These are phyloP conservation scores for Scolopax mira DNA, from an alignment of 2,113 vertebrate species.

Conservation along the genomic window DNA sequence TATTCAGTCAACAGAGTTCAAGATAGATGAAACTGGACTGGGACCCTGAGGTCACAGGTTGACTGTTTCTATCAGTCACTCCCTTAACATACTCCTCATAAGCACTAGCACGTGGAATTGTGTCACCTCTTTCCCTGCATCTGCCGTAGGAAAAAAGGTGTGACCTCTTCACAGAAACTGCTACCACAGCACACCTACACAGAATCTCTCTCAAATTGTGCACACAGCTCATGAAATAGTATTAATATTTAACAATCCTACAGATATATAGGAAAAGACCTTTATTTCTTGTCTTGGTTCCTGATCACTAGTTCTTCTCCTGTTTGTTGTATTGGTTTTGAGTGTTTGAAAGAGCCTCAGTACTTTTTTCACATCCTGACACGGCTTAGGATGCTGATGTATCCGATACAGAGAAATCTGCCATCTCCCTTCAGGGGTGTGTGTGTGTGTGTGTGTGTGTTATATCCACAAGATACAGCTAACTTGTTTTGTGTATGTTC, in stretches of 20 bases:
- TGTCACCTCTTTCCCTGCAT: background rate
- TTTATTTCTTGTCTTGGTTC: background rate
- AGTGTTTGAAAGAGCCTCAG: background rate
- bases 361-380: background rate
- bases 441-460: no score
- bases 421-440: background rate
- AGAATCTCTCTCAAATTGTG: background rate
- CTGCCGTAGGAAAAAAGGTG: background rate
- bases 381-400: background rate
- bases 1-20: background rate
- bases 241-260: background rate
- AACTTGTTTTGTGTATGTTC: background rate
- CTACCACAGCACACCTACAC: background rate
- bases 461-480: background rate
- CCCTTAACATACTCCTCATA: background rate
- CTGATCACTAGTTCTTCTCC: background rate
- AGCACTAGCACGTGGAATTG: background rate
- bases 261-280: background rate
- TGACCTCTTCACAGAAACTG: background rate
- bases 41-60: background rate
- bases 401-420: background rate
- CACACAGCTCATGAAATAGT: background rate
- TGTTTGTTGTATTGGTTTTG: background rate
- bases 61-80: background rate
- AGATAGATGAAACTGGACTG: background rate